Evolutionary conservation across 2,113 vertebrate species (phyloP).

Genomic region (Fukomys damarensis): DNA sequence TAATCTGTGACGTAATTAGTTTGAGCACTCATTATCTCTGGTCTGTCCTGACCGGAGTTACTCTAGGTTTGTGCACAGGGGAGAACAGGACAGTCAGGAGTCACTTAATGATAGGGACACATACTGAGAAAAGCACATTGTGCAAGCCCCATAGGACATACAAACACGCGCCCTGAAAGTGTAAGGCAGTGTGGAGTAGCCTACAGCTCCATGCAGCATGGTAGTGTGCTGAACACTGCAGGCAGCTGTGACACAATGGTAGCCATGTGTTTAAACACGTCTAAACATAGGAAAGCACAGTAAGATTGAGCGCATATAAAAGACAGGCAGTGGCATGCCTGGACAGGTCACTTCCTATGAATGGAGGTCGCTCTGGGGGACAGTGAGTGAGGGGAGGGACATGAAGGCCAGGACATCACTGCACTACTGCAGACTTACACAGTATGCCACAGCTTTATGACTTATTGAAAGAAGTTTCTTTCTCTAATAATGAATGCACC

Average conservation of each 20-base stretch:
- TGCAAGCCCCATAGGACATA: not conserved
- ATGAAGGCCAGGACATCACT: not conserved
- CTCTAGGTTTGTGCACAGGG: not conserved
- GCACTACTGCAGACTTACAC: not conserved
- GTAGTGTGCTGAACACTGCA: not conserved
- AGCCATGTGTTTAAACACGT: no score
- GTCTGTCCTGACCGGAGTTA: not conserved
- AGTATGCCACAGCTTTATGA: not conserved
- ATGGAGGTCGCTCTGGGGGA: not conserved
- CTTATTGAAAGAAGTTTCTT: not conserved
- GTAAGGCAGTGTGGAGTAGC: not conserved
- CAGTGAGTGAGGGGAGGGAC: not conserved
- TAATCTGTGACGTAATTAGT: not conserved
- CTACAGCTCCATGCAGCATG: not conserved
- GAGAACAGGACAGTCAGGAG: not conserved
- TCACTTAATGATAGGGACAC: not conserved
- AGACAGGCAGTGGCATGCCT: not conserved
- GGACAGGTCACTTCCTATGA: not conserved
- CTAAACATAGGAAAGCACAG: no score
- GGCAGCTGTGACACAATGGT: not conserved
- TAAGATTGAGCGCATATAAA: no score
- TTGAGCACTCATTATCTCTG: not conserved
- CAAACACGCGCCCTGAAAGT: not conserved
- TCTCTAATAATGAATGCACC: not conserved
- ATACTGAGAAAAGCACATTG: not conserved